phyloP scores from a whole-genome alignment of 2,888 invertebrate genomes.

The Sussaba pulchella region DNA sequence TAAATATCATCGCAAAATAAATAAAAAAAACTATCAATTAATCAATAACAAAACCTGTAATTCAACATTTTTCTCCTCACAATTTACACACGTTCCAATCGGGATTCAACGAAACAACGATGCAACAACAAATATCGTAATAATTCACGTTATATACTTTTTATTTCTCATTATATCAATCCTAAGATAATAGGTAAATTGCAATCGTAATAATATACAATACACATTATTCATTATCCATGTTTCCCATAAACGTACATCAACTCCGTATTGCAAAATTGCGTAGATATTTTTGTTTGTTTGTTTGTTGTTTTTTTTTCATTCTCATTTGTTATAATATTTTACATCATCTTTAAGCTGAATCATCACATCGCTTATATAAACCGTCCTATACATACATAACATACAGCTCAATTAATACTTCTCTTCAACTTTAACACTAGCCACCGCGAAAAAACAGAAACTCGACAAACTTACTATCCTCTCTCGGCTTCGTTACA shows the following conservation, averaged over 20 bases:
- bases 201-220: slow-evolving; percentile 78
- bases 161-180: slow-evolving; percentile 74
- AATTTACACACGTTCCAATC: too few relatives aligned
- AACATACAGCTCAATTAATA: slow-evolving; percentile 82
- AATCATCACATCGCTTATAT: slow-evolving; percentile 76
- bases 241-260: slow-evolving; percentile 77
- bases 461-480: slow-evolving; percentile 23
- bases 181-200: slow-evolving; percentile 73
- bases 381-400: slow-evolving; percentile 81
- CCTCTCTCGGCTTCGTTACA: slow-evolving; percentile 14
- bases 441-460: slow-evolving; percentile 70
- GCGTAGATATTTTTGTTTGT: slow-evolving; percentile 62
- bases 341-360: slow-evolving; percentile 77
- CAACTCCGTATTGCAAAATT: slow-evolving; percentile 72
- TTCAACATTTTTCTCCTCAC: too few relatives aligned
- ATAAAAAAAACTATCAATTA: too few relatives aligned
- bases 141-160: slow-evolving; percentile 75
- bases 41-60: too few relatives aligned
- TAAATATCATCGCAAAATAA: too few relatives aligned
- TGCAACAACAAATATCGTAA: too few relatives aligned
- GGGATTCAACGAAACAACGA: too few relatives aligned
- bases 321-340: slow-evolving; percentile 57
- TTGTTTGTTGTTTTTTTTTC: slow-evolving; percentile 17
- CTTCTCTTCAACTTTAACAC: slow-evolving; percentile 81
- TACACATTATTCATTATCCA: slow-evolving; percentile 77